Base-by-base conservation (phyloP, 2,113 vertebrate genomes). In the Sebastes fasciatus region DNA sequence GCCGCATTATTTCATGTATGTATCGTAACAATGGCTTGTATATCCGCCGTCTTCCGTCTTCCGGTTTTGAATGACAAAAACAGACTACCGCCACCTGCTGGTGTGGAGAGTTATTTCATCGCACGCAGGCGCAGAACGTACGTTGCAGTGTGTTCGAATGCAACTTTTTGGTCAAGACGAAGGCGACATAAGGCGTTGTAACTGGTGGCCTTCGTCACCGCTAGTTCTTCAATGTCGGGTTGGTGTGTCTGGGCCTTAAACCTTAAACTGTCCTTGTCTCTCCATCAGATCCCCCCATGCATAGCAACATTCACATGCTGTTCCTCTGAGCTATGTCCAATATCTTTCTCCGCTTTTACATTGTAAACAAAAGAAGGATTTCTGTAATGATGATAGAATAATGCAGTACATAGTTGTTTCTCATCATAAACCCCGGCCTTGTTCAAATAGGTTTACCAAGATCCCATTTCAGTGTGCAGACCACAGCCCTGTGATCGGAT, bases 401-500 rank as follows among this genome's bases (percentile, higher is more conserved):
- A 1, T 45, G 62, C 72, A 14, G n/a, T 52, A n/a, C 79, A 81
- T 34, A 23, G 68, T 73, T 75, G 74, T 82, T 61, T 57, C 67
- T 85, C 80, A 69, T 90, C 67, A 73, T 76, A 77, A 84, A 85
- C 76, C 57, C 62, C 58, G 48, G 65, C 72, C 84, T 88, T 70
- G 74, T 91, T 85, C 71, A 74, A 88, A 87, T 86, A 77, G 82
- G 55, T 65, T 60, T 54, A 46, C 67, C 43, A 45, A 58, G 81
- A 85, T 89, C 88, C 57, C 17, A 6, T 90, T 86, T 77, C 86
- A 84, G 72, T 26, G 57, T 62, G 5, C 46, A 43, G 66, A 90
- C 91, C 91, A 26, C 91, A 89, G 79, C 78, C 55, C 85, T 82
- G 69, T 79, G 65, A 91, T 93, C 76, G 48, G 51, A 89, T 84